These are phyloP conservation scores for Pseudolycoriella hygida DNA, from an alignment of 2,888 invertebrate genomes.

Conservation along the genomic window DNA sequence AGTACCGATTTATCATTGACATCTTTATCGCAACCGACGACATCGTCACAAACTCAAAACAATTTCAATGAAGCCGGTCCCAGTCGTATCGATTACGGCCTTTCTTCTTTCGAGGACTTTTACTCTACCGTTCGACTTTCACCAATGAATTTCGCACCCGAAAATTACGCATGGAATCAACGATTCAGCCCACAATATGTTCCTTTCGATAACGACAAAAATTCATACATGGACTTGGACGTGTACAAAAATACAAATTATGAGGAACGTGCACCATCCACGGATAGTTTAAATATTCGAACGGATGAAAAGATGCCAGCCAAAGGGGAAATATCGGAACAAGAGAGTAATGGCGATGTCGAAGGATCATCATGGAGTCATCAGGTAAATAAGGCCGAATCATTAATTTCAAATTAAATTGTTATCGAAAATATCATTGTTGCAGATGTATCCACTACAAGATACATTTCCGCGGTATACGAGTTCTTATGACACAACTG, in stretches of 20 bases:
- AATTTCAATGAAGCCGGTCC: constrained; percentile 5
- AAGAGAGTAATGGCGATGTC: constrained; percentile 69
- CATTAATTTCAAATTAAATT: neutral
- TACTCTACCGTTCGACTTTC: constrained; percentile 5
- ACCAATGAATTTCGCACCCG: constrained; percentile 5
- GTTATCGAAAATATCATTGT: too few relatives aligned
- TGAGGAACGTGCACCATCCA: constrained; percentile 14
- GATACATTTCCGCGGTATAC: constrained; percentile 7
- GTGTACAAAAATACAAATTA: constrained; percentile 19
- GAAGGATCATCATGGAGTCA: constrained; percentile 55
- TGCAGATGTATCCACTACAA: neutral
- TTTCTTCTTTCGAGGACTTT: constrained; percentile 4
- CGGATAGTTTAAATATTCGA: constrained; percentile 50
- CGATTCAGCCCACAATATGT: constrained; percentile 15
- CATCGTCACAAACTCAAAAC: constrained; percentile 1
- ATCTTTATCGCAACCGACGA: neutral
- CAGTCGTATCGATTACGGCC: constrained; percentile 6
- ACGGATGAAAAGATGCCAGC: constrained; percentile 79
- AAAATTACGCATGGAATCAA: constrained; percentile 7
- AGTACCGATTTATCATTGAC: neutral
- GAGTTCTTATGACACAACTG: constrained; percentile 15
- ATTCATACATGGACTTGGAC: constrained; percentile 27
- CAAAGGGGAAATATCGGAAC: constrained; percentile 69
- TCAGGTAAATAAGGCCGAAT: constrained; percentile 45
- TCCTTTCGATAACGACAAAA: constrained; percentile 18